Evolutionary conservation across 2,113 vertebrate species (phyloP).

Genomic region (Zeus faber): DNA sequence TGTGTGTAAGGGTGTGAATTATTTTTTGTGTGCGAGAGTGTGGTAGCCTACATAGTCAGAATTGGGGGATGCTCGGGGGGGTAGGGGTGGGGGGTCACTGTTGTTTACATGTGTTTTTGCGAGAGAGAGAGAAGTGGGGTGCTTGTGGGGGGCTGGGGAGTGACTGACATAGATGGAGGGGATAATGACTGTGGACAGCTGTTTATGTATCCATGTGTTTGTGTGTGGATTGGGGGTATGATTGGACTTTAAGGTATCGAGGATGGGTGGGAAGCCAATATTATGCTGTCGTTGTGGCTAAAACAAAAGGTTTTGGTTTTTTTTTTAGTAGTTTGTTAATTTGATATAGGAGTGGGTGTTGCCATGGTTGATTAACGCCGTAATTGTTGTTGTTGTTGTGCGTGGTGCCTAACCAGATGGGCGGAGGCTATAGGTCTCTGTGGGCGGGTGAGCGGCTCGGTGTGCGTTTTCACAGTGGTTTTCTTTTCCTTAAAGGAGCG

Average conservation of each 20-base stretch:
- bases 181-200: slow-evolving; percentile 69
- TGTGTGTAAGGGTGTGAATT: slow-evolving; percentile 14
- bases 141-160: slow-evolving; percentile 40
- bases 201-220: slow-evolving; percentile 54
- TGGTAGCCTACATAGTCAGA: slow-evolving; percentile 56
- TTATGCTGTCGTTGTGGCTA: not conserved
- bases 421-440: slow-evolving; percentile 32
- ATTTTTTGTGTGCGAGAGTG: slow-evolving; percentile 41
- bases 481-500: slow-evolving; percentile 49
- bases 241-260: slow-evolving; percentile 29
- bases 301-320: not conserved
- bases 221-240: slow-evolving; percentile 43
- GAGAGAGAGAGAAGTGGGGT: slow-evolving; percentile 55
- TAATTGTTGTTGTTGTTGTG: slow-evolving; percentile 31
- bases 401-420: slow-evolving; percentile 41
- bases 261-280: not conserved
- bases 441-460: slow-evolving; percentile 38
- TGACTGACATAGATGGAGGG: slow-evolving; percentile 62
- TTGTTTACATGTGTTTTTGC: slow-evolving; percentile 57
- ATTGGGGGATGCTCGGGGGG: slow-evolving; percentile 43
- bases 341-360: not conserved
- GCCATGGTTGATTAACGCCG: slow-evolving; percentile 11
- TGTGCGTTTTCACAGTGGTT: slow-evolving; percentile 60
- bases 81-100: slow-evolving; percentile 27
- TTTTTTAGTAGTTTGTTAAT: not conserved